Percentiles rank a stretch among this genome's conserved stretches.
phyloP scores from a whole-genome alignment of 2,888 invertebrate genomes.

The Lingula anatina region DNA sequence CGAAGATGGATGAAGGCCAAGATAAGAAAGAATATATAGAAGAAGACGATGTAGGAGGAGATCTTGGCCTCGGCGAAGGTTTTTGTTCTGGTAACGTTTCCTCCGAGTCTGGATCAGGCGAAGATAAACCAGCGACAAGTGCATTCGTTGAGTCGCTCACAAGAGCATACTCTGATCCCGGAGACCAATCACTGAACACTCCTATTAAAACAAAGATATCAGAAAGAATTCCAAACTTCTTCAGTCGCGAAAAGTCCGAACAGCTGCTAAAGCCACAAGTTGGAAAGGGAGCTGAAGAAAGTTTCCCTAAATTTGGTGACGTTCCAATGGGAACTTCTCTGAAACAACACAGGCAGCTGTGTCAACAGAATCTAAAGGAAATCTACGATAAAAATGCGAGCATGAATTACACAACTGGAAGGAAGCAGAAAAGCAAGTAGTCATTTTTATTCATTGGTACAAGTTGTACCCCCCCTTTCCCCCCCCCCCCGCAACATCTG shows the following conservation, averaged over 20 bases:
- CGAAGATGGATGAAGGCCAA: background rate
- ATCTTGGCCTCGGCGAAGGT: constrained; percentile 31
- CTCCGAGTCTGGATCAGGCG: background rate
- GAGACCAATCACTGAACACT: no score
- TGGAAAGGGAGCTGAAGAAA: constrained; percentile 3
- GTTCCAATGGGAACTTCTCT: constrained; percentile 32
- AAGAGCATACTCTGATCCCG: constrained; percentile 2
- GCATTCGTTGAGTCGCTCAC: background rate
- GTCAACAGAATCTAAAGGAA: constrained; percentile 25
- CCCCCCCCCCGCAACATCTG: no score
- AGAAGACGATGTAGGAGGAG: constrained; percentile 12
- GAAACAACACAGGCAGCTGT: constrained; percentile 32
- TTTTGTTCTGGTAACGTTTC: constrained; percentile 4
- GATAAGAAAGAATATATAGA: background rate
- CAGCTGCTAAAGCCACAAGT: background rate
- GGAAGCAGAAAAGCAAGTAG: no score
- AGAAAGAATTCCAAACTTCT: no score
- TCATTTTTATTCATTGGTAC: no score
- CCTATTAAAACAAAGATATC: no score
- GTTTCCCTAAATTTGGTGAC: constrained; percentile 29
- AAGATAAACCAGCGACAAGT: background rate
- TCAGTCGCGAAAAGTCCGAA: no score
- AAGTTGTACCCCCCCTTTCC: no score
- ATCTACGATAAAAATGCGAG: constrained; percentile 11
- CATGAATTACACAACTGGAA: no score